These are phyloP conservation scores for Zoanthus gigantus DNA, from an alignment of 92 coral and sea anemone species.

Conservation along the genomic window DNA sequence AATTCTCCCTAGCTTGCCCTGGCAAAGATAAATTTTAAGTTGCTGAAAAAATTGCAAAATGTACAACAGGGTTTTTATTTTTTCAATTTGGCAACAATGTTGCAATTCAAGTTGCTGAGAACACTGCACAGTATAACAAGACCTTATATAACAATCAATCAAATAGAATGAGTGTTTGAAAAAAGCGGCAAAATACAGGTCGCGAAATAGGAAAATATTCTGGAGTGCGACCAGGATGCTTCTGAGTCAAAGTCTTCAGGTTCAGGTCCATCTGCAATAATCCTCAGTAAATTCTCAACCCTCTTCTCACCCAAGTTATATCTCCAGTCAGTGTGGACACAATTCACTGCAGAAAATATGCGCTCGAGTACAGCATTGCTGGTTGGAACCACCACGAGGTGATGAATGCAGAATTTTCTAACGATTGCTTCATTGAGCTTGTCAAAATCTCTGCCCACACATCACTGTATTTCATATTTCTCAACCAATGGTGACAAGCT, in stretches of 20 bases:
- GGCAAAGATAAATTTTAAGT: too few species aligned
- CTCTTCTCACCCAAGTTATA: slow-evolving; percentile 2
- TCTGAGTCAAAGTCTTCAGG: not conserved
- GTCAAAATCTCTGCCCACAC: not conserved
- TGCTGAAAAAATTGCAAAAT: too few species aligned
- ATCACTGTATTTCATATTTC: not conserved
- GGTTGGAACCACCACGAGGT: not conserved
- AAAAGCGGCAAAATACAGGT: too few species aligned
- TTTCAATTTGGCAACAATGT: too few species aligned
- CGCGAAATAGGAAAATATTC: not conserved
- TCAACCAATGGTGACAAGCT: slow-evolving; percentile 22
- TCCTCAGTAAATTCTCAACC: not conserved
- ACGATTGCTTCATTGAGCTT: not conserved
- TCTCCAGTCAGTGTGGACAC: slow-evolving; percentile 3
- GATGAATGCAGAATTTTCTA: not conserved
- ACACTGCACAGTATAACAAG: too few species aligned
- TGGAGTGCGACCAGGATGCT: not conserved
- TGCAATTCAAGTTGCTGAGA: too few species aligned
- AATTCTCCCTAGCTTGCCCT: too few species aligned
- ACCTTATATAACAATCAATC: too few species aligned
- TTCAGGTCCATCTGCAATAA: not conserved
- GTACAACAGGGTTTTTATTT: too few species aligned
- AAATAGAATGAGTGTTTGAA: too few species aligned
- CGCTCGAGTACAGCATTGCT: not conserved
- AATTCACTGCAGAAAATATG: not conserved